Conservation (phyloP, 2,797 vertebrate species). For the Rhinoraja longicauda region DNA sequence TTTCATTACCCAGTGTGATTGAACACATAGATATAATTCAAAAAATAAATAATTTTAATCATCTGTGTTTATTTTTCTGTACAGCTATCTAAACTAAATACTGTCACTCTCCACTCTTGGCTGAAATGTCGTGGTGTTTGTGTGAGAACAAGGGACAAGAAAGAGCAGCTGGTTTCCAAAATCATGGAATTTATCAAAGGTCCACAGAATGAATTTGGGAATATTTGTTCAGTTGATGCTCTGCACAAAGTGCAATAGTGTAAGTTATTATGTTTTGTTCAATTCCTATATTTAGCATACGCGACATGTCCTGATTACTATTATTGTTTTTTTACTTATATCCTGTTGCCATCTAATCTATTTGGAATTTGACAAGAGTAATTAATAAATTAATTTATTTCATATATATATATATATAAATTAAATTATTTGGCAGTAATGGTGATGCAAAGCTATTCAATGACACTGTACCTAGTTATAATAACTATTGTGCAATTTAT, state of each 20-base stretch:
- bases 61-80: conserved; percentile 39
- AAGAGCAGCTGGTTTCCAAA: conserved; percentile 63
- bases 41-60: neutral
- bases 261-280: neutral
- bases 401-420: no score
- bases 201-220: conserved; percentile 36
- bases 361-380: neutral
- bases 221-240: neutral
- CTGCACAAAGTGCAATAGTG: neutral
- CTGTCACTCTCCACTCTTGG: conserved; percentile 53
- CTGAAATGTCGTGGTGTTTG: conserved; percentile 52
- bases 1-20: neutral
- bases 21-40: neutral
- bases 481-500: neutral
- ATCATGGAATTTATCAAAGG: conserved; percentile 59
- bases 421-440: neutral
- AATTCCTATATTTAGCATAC: neutral
- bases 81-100: conserved; percentile 55
- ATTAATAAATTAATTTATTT: no score
- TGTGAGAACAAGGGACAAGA: conserved; percentile 52
- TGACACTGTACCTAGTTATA: neutral
- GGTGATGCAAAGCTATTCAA: neutral
- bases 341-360: neutral
- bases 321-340: neutral
- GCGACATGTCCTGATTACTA: neutral